phyloP scores from a whole-genome alignment of 1,140 invertebrate genomes.

The Leptinotarsa lineolata region DNA sequence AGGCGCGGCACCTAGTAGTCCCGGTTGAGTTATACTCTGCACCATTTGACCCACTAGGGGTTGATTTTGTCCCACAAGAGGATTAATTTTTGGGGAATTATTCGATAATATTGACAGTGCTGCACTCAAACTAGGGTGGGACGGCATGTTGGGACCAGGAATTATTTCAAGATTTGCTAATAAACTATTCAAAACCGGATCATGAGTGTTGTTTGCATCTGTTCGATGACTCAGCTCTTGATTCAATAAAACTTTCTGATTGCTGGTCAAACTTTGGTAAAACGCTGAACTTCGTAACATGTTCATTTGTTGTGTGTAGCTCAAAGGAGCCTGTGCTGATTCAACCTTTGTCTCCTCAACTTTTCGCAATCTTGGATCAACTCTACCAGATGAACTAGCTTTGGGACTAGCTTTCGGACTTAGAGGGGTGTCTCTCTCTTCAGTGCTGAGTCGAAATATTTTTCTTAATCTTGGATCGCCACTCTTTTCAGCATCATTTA shows the following conservation, averaged over 20 bases:
- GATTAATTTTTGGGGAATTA: slow-evolving; percentile 20
- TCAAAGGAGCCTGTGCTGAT: slow-evolving; percentile 34
- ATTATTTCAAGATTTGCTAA: slow-evolving; percentile 60
- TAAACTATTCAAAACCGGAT: slow-evolving; percentile 60
- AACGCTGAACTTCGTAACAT: slow-evolving; percentile 67
- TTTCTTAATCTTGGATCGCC: slow-evolving; percentile 74
- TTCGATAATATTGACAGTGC: slow-evolving; percentile 47
- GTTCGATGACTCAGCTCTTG: slow-evolving; percentile 57
- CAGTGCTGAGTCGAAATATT: slow-evolving; percentile 68
- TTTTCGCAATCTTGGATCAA: slow-evolving; percentile 43
- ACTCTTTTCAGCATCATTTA: slow-evolving; percentile 68
- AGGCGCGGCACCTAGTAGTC: slow-evolving; percentile 51
- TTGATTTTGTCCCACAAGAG: slow-evolving; percentile 34
- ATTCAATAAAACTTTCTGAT: slow-evolving; percentile 70
- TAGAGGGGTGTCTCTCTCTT: slow-evolving; percentile 60
- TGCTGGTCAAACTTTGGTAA: slow-evolving; percentile 69
- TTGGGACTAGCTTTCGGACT: slow-evolving; percentile 57
- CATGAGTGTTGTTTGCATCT: slow-evolving; percentile 46
- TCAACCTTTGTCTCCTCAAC: slow-evolving; percentile 44
- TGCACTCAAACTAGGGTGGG: slow-evolving; percentile 33
- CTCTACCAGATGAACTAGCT: slow-evolving; percentile 23
- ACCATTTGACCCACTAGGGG: slow-evolving; percentile 40
- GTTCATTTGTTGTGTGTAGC: slow-evolving; percentile 60
- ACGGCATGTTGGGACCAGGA: slow-evolving; percentile 20
- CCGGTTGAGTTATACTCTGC: slow-evolving; percentile 42